Evolutionary conservation across 1,140 invertebrate genomes (phyloP), one percentile per base, ranked within the genome.

Genomic region (Bombus fervidus): DNA sequence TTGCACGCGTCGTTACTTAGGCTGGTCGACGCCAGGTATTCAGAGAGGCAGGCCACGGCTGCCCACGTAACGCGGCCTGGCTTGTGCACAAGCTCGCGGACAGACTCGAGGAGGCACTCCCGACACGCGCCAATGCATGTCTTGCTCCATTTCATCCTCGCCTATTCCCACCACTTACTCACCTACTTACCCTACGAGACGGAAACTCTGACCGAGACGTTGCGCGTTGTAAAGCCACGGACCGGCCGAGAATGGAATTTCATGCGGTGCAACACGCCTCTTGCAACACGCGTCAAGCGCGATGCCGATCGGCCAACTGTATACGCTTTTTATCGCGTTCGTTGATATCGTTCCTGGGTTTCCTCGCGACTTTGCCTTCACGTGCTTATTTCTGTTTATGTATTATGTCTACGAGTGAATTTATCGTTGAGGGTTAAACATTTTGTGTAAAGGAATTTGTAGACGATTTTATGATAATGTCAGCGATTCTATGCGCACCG

Each of bases 121-220:
- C 93, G 94, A 95, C 94, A 94, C 94, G 94, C 94, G 93, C 92
- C 93, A 94, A 93, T 94, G 93, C 94, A 89, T 93, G 93, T 94
- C 92, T 94, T 94, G 94, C 94, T 95, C 93, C 94, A 94, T 94
- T 95, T 94, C 93, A 93, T 94, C 90, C 90, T 92, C 81, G 90
- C 90, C 90, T 92, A 93, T 92, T 92, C 90, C 91, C 89, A 92
- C 92, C 93, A 93, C 91, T 93, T 94, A 93, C 93, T 94, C 92
- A 94, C 94, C 94, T 95, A 95, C 94, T 95, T 95, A 93, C 86
- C 85, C 84, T 84, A 86, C 91, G 89, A 94, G 90, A 94, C 91
- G 92, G 94, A 94, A 95, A 94, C 91, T 93, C 89, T 93, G 89
- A 91, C 92, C 91, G 92, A 90, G 89, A 91, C 90, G 83, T 79